These are phyloP conservation scores for Mechanitis mazaeus DNA, from an alignment of 2,888 invertebrate species.

Conservation along the genomic window DNA sequence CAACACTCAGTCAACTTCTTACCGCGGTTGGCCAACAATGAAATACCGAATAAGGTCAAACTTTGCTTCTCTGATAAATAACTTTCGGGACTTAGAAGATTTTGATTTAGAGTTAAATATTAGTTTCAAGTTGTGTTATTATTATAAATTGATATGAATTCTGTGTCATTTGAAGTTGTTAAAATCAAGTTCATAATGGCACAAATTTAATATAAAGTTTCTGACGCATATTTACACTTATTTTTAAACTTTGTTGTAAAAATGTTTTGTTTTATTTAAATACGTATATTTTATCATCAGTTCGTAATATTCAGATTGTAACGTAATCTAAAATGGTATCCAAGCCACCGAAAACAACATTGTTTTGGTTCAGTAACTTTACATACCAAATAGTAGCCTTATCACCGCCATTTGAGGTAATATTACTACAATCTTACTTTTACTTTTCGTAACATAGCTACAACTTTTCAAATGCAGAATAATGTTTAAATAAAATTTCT, in stretches of 20 bases:
- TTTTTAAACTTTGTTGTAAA: too few relatives aligned
- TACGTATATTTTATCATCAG: too few relatives aligned
- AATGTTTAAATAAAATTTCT: too few relatives aligned
- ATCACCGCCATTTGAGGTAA: too few relatives aligned
- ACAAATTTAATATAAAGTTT: background rate
- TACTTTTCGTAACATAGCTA: too few relatives aligned
- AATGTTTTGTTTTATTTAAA: too few relatives aligned
- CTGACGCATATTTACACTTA: too few relatives aligned
- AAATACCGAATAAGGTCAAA: slow-evolving; percentile 12
- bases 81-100: slow-evolving; percentile 4
- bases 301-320: background rate
- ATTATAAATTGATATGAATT: background rate
- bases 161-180: too few relatives aligned
- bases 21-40: slow-evolving; percentile 5
- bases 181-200: background rate
- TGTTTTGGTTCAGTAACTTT: background rate
- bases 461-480: too few relatives aligned
- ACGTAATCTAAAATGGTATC: background rate
- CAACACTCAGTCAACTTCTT: background rate
- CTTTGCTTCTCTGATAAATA: slow-evolving; percentile 13
- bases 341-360: background rate
- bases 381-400: too few relatives aligned
- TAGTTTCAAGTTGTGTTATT: background rate
- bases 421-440: too few relatives aligned
- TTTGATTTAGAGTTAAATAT: background rate